Conservation (phyloP, 2,797 vertebrate genomes). For the Chlorospingus semifuscus region DNA sequence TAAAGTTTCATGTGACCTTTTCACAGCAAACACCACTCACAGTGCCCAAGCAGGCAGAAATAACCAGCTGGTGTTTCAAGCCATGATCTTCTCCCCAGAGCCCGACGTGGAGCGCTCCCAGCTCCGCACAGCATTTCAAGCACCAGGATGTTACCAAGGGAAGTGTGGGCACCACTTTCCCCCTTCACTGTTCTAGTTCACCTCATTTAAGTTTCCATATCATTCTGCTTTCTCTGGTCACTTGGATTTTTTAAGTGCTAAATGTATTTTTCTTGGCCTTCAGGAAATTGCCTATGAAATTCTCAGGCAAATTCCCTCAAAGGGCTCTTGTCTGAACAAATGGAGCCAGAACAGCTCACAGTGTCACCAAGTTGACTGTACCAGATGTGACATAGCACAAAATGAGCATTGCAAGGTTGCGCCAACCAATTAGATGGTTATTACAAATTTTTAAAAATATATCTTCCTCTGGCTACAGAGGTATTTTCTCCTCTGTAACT, state of each 20-base stretch:
- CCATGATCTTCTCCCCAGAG: neutral
- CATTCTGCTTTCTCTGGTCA: neutral
- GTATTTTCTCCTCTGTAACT: neutral
- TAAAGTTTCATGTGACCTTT: neutral
- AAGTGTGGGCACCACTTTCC: fast-evolving
- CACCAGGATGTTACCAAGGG: neutral
- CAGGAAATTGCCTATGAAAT: neutral
- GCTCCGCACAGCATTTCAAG: neutral
- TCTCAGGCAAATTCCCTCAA: neutral
- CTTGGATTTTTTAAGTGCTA: neutral
- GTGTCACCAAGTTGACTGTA: neutral
- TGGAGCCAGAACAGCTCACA: neutral
- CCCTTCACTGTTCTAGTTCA: neutral
- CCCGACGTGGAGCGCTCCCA: neutral
- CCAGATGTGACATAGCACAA: neutral
- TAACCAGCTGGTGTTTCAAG: neutral
- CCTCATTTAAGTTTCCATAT: neutral
- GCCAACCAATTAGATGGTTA: neutral
- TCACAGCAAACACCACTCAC: neutral
- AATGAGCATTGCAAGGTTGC: neutral
- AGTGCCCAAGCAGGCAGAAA: neutral
- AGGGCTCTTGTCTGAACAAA: neutral
- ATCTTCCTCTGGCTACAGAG: neutral
- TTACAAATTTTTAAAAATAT: neutral
- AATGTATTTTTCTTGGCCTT: neutral